Base-by-base conservation (phyloP, 1,140 invertebrate genomes). In the Lineus longissimus region DNA sequence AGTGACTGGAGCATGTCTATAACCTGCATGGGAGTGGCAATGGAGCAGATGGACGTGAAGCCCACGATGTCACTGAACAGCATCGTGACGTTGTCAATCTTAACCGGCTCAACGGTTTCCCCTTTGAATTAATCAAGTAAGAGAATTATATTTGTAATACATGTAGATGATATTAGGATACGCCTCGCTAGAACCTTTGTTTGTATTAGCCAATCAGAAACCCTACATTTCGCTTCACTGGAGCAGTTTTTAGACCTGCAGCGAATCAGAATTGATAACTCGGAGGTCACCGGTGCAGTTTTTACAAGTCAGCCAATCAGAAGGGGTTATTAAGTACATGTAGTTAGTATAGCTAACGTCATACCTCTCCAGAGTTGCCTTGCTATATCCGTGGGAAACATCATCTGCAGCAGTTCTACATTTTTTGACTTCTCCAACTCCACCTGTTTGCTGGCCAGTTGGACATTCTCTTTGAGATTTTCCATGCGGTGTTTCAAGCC, bases 41-140 rank as follows among this genome's bases (percentile, higher is more conserved):
- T 66, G 22, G 71, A 73, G 64, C 76, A 80, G 13, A 80, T 97
- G 25, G 91, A 92, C 0, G 94, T 96, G 79, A 97, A 96, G n/a
- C 93, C 93, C 2, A 96, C 93, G 54, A 97, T 95, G 73, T 95
- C 93, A 73, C 92, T 94, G 82, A 95, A 96, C 29, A 95, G 82
- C 89, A 95, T 94, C 0, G 93, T 95, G 6, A 95, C 93, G 73
- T 94, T 88, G 70, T 93, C 90, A 77, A 95, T 91, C 51, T 88
- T 93, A 81, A 93, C 91, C 0, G 93, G 92, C 80, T 94, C 91
- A 61, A 97, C 94, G 6, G 86, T 86, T 80, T 93, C 90, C 31
- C 91, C 92, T 93, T 74, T 19, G 76, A 59, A 59, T 43, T n/a
- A n/a, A n/a, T n/a, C n/a, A n/a, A n/a, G n/a, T n/a, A n/a, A n/a